Percentiles rank a stretch among this genome's conserved stretches.
Evolutionary conservation across 1,140 invertebrate genomes (phyloP).

Genomic region (Drosophila equinoxialis): DNA sequence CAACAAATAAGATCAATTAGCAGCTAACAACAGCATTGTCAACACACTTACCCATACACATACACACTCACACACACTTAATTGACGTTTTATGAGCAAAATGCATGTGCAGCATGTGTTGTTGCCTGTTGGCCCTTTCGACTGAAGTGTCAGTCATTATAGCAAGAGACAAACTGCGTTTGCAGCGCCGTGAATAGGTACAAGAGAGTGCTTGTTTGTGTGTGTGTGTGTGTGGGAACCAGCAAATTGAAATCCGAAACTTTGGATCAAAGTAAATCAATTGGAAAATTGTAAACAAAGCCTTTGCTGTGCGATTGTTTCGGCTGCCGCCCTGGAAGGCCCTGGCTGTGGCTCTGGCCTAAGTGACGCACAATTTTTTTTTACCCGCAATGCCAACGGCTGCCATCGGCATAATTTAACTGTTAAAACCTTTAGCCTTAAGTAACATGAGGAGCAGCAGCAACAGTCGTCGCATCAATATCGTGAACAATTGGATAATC

Average conservation of each 20-base stretch:
- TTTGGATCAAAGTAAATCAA: slow-evolving; percentile 63
- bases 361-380: slow-evolving; percentile 45
- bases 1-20: slow-evolving; percentile 71
- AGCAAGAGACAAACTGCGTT: slow-evolving; percentile 52
- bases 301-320: slow-evolving; percentile 26
- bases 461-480: slow-evolving; percentile 7
- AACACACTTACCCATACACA: slow-evolving; percentile 13
- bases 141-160: slow-evolving; percentile 73
- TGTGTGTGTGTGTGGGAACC: slow-evolving; percentile 45
- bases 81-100: slow-evolving; percentile 68
- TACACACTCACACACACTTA: slow-evolving; percentile 30
- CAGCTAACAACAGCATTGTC: slow-evolving; percentile 49
- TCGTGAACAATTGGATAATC: slow-evolving; percentile 30
- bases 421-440: slow-evolving; percentile 48
- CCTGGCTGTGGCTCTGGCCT: slow-evolving; percentile 4
- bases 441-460: slow-evolving; percentile 44
- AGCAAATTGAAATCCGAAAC: slow-evolving; percentile 62
- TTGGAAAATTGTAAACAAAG: slow-evolving; percentile 78
- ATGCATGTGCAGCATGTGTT: slow-evolving; percentile 56
- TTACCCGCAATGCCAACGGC: slow-evolving; percentile 40
- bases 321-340: slow-evolving; percentile 14
- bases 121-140: slow-evolving; percentile 22
- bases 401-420: slow-evolving; percentile 42
- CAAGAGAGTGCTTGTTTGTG: no score
- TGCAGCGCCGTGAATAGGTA: slow-evolving; percentile 48